These are phyloP conservation scores for Poeciliopsis infans DNA, from an alignment of 2,797 vertebrate species.

Conservation along the genomic window DNA sequence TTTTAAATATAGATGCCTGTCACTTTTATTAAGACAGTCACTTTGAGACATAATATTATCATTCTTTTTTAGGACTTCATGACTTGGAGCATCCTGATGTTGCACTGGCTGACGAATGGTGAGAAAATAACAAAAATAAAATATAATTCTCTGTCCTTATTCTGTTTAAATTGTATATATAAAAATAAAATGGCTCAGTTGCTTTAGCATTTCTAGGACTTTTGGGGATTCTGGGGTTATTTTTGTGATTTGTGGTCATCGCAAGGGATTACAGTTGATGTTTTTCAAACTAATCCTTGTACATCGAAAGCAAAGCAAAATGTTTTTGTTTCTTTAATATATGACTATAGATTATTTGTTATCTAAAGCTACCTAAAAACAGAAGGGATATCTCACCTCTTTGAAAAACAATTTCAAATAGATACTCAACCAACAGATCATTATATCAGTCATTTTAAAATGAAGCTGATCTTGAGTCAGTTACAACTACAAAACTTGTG, in stretches of 20 bases:
- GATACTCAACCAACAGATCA: background rate
- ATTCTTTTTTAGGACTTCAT: conserved; percentile 88
- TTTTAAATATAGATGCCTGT: conserved; percentile 35
- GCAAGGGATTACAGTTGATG: conserved; percentile 51
- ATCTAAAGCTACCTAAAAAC: background rate
- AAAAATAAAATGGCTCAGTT: background rate
- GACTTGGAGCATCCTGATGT: conserved; percentile 98
- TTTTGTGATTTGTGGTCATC: conserved; percentile 47
- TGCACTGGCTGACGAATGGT: conserved; percentile 96
- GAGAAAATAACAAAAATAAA: conserved; percentile 59
- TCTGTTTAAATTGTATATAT: conserved; percentile 12
- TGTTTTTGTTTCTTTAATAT: conserved; percentile 23
- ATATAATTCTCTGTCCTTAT: background rate
- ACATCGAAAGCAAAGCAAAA: conserved; percentile 10
- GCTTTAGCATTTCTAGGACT: background rate
- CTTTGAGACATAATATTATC: conserved; percentile 38
- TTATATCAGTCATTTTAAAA: background rate
- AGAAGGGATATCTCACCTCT: background rate
- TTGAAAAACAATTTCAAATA: background rate
- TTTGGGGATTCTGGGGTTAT: background rate
- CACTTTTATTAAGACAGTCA: conserved; percentile 59
- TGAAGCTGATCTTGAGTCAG: background rate
- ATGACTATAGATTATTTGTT: background rate
- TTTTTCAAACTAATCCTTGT: conserved; percentile 45
- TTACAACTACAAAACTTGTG: background rate